phyloP scores from a whole-genome alignment of 1,140 invertebrate species.

The Hormaphis cornu region DNA sequence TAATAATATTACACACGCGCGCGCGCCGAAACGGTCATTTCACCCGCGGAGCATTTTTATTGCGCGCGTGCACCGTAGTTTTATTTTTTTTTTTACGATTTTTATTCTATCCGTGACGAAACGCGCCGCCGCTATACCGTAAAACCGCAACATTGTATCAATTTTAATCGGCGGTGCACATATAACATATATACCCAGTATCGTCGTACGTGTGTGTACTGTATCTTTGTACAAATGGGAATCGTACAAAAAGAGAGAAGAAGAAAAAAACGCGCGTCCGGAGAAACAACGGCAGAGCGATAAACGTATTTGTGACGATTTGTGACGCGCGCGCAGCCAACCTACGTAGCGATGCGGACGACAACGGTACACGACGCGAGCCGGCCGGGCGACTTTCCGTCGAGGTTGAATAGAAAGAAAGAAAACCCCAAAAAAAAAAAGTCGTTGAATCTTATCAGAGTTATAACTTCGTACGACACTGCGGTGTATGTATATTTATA shows the following conservation, averaged over 20 bases:
- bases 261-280: neutral
- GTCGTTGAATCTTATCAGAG: no score
- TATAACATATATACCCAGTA: neutral
- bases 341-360: neutral
- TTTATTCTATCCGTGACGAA: neutral
- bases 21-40: neutral
- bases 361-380: slow-evolving; percentile 25
- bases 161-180: neutral
- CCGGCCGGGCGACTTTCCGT: neutral
- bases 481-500: no score
- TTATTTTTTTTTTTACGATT: neutral
- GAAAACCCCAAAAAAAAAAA: no score
- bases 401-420: no score
- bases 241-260: slow-evolving; percentile 5
- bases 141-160: no score
- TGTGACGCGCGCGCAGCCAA: neutral
- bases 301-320: slow-evolving; percentile 1
- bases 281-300: neutral
- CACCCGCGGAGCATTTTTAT: slow-evolving; percentile 26
- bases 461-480: no score
- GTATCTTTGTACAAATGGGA: neutral
- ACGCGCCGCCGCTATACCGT: neutral
- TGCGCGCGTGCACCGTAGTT: neutral
- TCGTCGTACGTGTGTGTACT: neutral
- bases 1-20: no score